Evolutionary conservation across 2,888 invertebrate genomes (phyloP), one percentile per base, ranked within the genome.

Genomic region (Acrobasis consociella): DNA sequence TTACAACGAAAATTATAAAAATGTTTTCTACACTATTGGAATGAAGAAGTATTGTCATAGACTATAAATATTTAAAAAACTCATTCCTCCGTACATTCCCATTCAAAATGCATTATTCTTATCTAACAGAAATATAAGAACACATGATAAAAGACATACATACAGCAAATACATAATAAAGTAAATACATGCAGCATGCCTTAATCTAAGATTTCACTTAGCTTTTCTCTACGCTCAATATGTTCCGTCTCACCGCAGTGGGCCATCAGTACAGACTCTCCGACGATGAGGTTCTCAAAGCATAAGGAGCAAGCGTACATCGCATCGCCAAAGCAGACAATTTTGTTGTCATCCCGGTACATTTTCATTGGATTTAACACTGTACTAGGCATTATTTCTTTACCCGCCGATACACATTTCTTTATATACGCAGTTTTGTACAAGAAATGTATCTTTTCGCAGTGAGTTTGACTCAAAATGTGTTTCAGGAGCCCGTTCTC

Each of bases 381-480:
- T 0, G 92, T 91, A 62, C 92, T 92, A 0, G 92, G 92, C 64
- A 88, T 86, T 0, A 92, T 92, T 62, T 92, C 91, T 58, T 86
- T 88, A 0, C 89, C 88, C 0, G 78, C 66, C 0, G 81, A 67
- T 0, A 92, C 78, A 74, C 92, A 92, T 65, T 89, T 91, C 67
- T 90, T 91, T 0, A 92, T 92, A 70, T 92, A 92, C 0, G 87
- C 86, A 0, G 89, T 91, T 74, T 92, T 92, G 71, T 92, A 92
- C 0, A 86, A 67, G 68, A 92, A 92, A 70, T 92, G 92, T 0
- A 92, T 83, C 63, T 88, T 91, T 49, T 90, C 91, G 9, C 90
- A 89, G 49, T 92, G 92, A 0, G 55, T 67, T 49, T 84, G 87
- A 62, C 83, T 83, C 5, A 92, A 60, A 63, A 92, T 89, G 38